Percentiles rank a stretch among this genome's conserved stretches.
phyloP scores from a whole-genome alignment of 1,140 invertebrate species.

The Thrips palmi region DNA sequence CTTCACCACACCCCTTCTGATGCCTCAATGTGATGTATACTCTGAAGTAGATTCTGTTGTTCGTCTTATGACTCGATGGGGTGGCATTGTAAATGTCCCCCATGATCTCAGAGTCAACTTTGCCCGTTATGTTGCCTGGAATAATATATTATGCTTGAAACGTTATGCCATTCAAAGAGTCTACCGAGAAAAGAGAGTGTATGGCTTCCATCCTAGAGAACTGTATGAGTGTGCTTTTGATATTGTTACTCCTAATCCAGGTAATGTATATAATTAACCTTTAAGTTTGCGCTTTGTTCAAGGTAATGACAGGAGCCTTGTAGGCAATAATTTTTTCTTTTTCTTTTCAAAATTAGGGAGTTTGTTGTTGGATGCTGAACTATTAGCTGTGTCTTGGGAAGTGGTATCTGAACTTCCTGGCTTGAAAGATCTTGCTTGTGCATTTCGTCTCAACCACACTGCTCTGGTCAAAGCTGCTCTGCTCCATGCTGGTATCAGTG shows the following conservation, averaged over 20 bases:
- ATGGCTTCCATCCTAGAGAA: conserved; percentile 74
- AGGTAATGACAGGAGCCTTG: background rate
- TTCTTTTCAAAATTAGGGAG: conserved; percentile 26
- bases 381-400: conserved; percentile 59
- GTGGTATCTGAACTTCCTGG: conserved; percentile 49
- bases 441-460: conserved; percentile 68
- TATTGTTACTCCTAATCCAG: conserved; percentile 55
- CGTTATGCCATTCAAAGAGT: conserved; percentile 74
- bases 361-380: conserved; percentile 66
- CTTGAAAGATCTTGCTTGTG: conserved; percentile 44
- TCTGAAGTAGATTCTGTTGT: conserved; percentile 41
- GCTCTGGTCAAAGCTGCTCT: conserved; percentile 59
- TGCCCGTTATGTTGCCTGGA: conserved; percentile 66
- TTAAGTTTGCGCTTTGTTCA: background rate
- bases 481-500: conserved; percentile 58
- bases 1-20: conserved; percentile 53
- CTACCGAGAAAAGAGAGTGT: conserved; percentile 63
- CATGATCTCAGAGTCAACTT: conserved; percentile 42
- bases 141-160: conserved; percentile 50
- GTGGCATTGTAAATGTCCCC: conserved; percentile 15
- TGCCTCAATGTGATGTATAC: conserved; percentile 42
- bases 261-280: conserved; percentile 22
- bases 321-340: conserved; percentile 8
- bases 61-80: conserved; percentile 59
- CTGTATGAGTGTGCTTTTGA: conserved; percentile 85